Conservation (phyloP, 2,797 vertebrate genomes). For the Cheirogaleus major region DNA sequence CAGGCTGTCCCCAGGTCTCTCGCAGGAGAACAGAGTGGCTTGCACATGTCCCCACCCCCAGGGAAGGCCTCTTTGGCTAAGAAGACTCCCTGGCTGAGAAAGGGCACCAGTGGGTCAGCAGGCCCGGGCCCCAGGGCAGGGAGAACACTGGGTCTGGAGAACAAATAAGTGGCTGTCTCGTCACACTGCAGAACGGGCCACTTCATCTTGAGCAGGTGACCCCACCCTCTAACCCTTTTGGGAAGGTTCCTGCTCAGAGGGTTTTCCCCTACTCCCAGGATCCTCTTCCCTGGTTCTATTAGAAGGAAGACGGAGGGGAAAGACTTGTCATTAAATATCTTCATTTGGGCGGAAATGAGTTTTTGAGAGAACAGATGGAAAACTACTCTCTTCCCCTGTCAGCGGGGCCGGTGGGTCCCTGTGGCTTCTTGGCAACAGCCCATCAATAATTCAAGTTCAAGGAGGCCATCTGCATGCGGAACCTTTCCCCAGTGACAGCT, state of each 20-base stretch:
- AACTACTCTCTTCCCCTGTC: constrained; percentile 22
- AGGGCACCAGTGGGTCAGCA: background rate
- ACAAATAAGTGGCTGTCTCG: background rate
- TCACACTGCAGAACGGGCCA: background rate
- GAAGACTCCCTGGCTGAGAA: background rate
- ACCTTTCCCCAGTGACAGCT: background rate
- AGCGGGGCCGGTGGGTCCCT: background rate
- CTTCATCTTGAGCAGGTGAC: background rate
- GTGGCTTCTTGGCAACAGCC: constrained; percentile 9
- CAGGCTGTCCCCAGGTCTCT: background rate
- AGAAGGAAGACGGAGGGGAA: background rate
- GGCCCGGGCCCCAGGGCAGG: no score
- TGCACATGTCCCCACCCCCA: background rate
- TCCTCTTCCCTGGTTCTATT: background rate
- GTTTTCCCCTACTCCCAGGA: background rate
- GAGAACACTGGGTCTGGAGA: background rate
- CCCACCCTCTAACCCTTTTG: background rate
- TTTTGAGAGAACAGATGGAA: constrained; percentile 70
- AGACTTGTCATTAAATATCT: constrained; percentile 47
- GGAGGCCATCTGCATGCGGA: background rate
- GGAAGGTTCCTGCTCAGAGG: background rate
- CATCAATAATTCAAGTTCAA: constrained; percentile 44
- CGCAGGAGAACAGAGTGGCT: background rate
- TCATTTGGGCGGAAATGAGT: constrained; percentile 61
- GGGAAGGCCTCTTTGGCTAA: background rate